Percentiles rank a stretch among this genome's conserved stretches.
These are phyloP conservation scores for Trachymyrmex cornetzi DNA, from an alignment of 1,140 invertebrate genomes.

Conservation along the genomic window DNA sequence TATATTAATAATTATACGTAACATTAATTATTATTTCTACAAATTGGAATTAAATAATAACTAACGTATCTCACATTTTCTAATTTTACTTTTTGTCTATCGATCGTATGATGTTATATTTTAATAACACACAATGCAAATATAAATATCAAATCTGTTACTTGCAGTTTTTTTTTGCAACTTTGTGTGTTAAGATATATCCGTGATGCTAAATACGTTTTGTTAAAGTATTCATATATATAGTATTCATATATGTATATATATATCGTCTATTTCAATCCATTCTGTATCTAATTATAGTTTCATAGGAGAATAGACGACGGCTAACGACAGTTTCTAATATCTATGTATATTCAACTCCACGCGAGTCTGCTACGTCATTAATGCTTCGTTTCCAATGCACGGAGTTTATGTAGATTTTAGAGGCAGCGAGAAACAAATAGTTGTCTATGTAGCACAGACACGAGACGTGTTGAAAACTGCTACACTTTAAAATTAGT, in stretches of 20 bases:
- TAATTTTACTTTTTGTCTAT: background rate
- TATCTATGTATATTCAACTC: constrained; percentile 5
- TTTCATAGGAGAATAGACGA: constrained; percentile 31
- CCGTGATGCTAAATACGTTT: no score
- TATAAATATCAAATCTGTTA: background rate
- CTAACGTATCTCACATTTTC: background rate
- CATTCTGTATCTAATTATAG: background rate
- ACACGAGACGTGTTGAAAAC: constrained; percentile 26
- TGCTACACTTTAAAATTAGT: constrained; percentile 13
- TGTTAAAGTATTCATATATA: no score
- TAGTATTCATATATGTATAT: no score
- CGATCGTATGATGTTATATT: background rate
- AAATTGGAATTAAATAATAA: background rate
- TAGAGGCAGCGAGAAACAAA: constrained; percentile 7
- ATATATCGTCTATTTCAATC: no score
- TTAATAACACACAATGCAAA: background rate
- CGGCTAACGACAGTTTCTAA: constrained; percentile 3
- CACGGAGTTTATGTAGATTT: background rate
- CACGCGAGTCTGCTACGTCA: background rate
- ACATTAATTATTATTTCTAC: background rate
- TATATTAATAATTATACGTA: no score
- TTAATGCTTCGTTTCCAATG: background rate
- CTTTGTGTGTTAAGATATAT: background rate
- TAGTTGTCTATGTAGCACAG: constrained; percentile 36
- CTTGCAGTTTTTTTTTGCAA: background rate